These are phyloP conservation scores for Erpetoichthys calabaricus DNA, from an alignment of 2,797 vertebrate species.

Conservation along the genomic window DNA sequence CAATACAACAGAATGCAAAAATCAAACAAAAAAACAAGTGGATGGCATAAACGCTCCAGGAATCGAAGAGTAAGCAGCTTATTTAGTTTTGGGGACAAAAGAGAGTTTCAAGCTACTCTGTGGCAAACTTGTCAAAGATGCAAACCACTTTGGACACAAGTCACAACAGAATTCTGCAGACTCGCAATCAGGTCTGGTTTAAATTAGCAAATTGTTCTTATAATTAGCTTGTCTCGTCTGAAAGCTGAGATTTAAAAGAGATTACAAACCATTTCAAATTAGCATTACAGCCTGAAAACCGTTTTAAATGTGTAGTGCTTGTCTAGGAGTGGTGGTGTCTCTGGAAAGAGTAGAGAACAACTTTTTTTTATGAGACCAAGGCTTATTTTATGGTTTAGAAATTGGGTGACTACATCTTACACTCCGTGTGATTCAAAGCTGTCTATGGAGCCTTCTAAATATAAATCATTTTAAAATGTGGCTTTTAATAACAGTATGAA, in stretches of 20 bases:
- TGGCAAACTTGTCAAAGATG: no score
- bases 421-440: slow-evolving; percentile 29
- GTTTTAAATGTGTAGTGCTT: slow-evolving; percentile 19
- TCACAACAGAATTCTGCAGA: no score
- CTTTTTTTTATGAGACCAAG: slow-evolving; percentile 24
- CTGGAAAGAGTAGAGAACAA: slow-evolving; percentile 20
- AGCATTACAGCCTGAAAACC: slow-evolving; percentile 7
- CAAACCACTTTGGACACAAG: no score
- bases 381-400: slow-evolving; percentile 17
- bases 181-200: neutral
- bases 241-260: slow-evolving; percentile 5
- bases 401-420: slow-evolving; percentile 12
- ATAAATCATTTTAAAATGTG: slow-evolving; percentile 45
- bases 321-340: slow-evolving; percentile 10
- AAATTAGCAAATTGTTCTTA: slow-evolving; percentile 7
- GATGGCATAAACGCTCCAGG: no score
- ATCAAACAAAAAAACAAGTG: no score
- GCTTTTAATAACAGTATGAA: slow-evolving; percentile 57
- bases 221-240: slow-evolving; percentile 12
- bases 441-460: slow-evolving; percentile 50
- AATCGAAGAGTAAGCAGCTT: no score
- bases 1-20: no score
- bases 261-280: slow-evolving; percentile 3
- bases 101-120: no score
- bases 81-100: no score